Evolutionary conservation across 2,113 vertebrate genomes (phyloP), one percentile per base, ranked within the genome.

Genomic region (Aramus guarauna): DNA sequence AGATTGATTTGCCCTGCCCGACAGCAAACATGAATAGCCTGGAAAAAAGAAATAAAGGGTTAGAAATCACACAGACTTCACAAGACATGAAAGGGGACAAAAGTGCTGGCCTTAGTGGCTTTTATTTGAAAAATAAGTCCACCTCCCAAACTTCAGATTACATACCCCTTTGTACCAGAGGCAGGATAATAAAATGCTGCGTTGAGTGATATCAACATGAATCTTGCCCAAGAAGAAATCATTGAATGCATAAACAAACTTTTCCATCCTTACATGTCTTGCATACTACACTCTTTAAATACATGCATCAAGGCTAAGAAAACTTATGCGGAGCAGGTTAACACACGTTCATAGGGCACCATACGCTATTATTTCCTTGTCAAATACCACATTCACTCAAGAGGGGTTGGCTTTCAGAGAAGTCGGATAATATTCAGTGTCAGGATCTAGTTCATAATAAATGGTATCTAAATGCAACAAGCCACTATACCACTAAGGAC

Each of bases 1-100:
- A 95, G 96, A 96, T 88, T 94, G 71, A 93, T 94, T 94, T 96
- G 67, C 81, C 85, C 79, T 92, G 86, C 68, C 72, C 6, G 2
- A 92, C 72, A 92, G 85, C 93, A 97, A 96, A 94, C 83, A 93
- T 93, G 93, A 97, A 94, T 77, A 92, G 96, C 73, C 73, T 29
- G 36, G 63, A 80, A 32, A 74, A 96, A 92, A 94, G 59, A 92
- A 92, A 95, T 58, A 79, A 85, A 80, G 72, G 53, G 52, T 92
- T 90, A 95, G 90, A 93, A 92, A 95, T 90, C 79, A 94, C 74
- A 64, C 12, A 73, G 91, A 36, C 73, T 83, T 90, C 79, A 94
- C 23, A 89, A 62, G 85, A 95, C 73, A 45, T 80, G 45, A 92
- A 92, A 96, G 94, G 59, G 58, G 37, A 95, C 47, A 85, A 78